Conservation (phyloP, 2,888 invertebrate species). For the Drosophila recens region DNA sequence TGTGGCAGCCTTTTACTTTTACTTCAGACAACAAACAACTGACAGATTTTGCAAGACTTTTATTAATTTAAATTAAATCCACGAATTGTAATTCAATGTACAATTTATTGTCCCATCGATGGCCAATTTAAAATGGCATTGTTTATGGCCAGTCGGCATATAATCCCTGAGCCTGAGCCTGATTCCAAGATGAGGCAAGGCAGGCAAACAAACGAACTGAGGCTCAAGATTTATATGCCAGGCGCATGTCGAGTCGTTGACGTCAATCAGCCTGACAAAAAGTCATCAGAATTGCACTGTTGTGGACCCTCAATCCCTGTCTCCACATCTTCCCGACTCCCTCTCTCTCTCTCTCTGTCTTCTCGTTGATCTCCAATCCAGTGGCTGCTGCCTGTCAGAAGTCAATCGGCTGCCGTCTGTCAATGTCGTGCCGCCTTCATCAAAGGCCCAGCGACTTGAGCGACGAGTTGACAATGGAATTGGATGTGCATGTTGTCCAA, state of each 20-base stretch:
- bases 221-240: constrained; percentile 77
- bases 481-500: constrained; percentile 51
- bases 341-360: constrained; percentile 1
- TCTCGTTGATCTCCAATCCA: constrained; percentile 47
- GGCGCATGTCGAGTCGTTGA: constrained; percentile 76
- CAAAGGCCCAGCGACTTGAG: constrained; percentile 61
- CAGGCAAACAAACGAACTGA: constrained; percentile 64
- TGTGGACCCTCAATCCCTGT: constrained; percentile 34
- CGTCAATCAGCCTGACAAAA: constrained; percentile 84
- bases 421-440: constrained; percentile 80
- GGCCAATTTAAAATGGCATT: constrained; percentile 82
- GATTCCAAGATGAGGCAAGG: constrained; percentile 33
- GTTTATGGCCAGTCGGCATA: constrained; percentile 67
- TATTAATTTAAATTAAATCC: constrained; percentile 64
- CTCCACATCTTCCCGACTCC: neutral
- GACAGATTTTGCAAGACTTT: constrained; percentile 23
- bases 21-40: constrained; percentile 36
- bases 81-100: constrained; percentile 72
- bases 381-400: constrained; percentile 70
- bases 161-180: constrained; percentile 57
- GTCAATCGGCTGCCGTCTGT: constrained; percentile 79
- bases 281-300: constrained; percentile 80
- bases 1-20: constrained; percentile 52
- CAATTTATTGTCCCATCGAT: constrained; percentile 80
- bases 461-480: constrained; percentile 67